Evolutionary conservation across 2,888 invertebrate genomes (phyloP).

Genomic region (Xanthorhoe spadicearia): DNA sequence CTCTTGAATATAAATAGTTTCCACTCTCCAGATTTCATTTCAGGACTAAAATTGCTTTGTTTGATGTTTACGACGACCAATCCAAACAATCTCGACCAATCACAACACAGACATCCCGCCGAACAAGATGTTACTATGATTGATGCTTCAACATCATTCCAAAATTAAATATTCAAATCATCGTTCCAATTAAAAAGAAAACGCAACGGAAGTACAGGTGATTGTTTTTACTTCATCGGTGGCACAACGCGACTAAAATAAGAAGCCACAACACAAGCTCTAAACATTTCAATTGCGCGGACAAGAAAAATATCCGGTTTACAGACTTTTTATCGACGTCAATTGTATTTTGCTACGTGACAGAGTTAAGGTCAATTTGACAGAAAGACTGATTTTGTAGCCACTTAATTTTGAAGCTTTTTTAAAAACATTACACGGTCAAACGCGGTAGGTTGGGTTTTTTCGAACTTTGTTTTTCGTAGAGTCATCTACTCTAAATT

Average conservation of each 20-base stretch:
- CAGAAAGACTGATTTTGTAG: conserved; percentile 54
- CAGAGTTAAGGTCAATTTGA: conserved; percentile 71
- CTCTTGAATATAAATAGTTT: not conserved
- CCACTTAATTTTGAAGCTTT: conserved; percentile 36
- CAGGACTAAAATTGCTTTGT: conserved; percentile 6
- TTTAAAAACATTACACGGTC: conserved; percentile 59
- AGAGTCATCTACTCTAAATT: conserved; percentile 52
- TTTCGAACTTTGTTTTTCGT: conserved; percentile 49
- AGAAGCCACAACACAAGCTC: conserved; percentile 37
- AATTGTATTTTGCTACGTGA: conserved; percentile 68
- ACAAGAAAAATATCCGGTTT: conserved; percentile 46
- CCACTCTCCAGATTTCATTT: conserved; percentile 1
- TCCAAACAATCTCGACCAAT: conserved; percentile 22
- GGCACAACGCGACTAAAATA: conserved; percentile 34
- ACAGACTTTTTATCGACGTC: conserved; percentile 52
- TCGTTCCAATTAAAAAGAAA: conserved; percentile 59
- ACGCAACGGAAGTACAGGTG: conserved; percentile 65
- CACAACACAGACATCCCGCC: conserved; percentile 44
- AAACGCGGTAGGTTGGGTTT: conserved; percentile 72
- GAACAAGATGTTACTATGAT: conserved; percentile 49
- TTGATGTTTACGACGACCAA: conserved; percentile 11
- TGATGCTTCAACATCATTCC: conserved; percentile 47
- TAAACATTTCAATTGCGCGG: conserved; percentile 34
- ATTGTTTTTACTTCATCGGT: conserved; percentile 48
- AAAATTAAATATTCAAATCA: conserved; percentile 62